phyloP scores from a whole-genome alignment of 2,888 invertebrate genomes.

The Ptychoptera albimana region DNA sequence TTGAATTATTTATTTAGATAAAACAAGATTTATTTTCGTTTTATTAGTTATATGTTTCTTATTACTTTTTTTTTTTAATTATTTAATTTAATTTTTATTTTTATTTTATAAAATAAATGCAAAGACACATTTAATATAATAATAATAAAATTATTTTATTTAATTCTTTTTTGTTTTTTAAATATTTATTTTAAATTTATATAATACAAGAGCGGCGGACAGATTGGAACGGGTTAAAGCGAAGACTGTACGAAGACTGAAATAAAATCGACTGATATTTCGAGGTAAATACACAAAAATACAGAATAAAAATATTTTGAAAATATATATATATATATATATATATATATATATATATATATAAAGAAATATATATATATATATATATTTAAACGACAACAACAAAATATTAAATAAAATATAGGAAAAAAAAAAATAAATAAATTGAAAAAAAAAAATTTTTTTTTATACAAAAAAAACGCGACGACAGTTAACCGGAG shows the following conservation, averaged over 20 bases:
- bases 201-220: slow-evolving; percentile 27
- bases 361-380: no score
- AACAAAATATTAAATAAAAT: no score
- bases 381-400: no score
- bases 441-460: no score
- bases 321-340: background rate
- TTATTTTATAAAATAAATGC: background rate
- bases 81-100: background rate
- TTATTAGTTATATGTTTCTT: slow-evolving; percentile 1
- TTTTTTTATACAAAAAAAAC: background rate
- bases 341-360: background rate
- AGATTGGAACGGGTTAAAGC: slow-evolving; percentile 36
- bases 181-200: slow-evolving; percentile 15
- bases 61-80: background rate
- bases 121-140: slow-evolving; percentile 1
- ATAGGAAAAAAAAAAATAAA: no score
- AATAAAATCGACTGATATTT: slow-evolving; percentile 31
- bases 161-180: slow-evolving; percentile 9
- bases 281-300: slow-evolving; percentile 21
- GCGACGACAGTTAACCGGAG: background rate
- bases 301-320: slow-evolving; percentile 19
- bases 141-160: slow-evolving; percentile 6
- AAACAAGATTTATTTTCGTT: background rate
- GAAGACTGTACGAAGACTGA: slow-evolving; percentile 36
- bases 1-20: no score